Evolutionary conservation across 2,888 invertebrate species (phyloP), one percentile per base, ranked within the genome.

Genomic region (Parapristionchus giblindavisi): DNA sequence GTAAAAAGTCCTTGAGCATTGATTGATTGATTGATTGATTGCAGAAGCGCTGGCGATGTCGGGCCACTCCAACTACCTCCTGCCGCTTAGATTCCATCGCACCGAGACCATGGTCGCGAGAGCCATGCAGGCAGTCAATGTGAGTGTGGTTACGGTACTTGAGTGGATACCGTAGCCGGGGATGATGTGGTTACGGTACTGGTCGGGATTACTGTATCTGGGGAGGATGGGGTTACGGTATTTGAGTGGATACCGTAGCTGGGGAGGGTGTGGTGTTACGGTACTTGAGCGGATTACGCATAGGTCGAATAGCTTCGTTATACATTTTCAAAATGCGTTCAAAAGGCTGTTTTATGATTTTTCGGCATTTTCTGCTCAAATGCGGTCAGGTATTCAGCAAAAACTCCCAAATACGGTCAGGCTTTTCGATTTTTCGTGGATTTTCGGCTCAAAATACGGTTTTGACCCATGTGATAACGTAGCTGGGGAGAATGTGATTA

Each of bases 1-100:
- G 8, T 24, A 54, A 27, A 27, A 56, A 27, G 2, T 29, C 27
- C 5, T 8, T 56, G 11, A 32, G 29, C 11, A 1, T 34, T 8
- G 60, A 36, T 6, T 36, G 17, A 21, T n/a, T 60, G 2, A 34
- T 21, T 60, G 3, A n/a, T 56, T 14, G 11, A 3, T 38, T 61
- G 43, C 29, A 65, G 63, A 27, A 4, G 63, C 63, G 24, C 29
- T 43, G 14, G 11, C 27, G 2, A 32, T 34, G 17, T 14, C 17
- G 43, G 63, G 63, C 29, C 63, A 65, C 43, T 27, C 63, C 24
- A 32, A 65, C 24, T 14, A 43, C 17, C 27, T 65, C n/a, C 63
- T 65, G 24, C 63, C 63, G 3, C 6, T 43, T 21, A 6, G 63
- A 29, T 43, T 65, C 17, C 29, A n/a, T 2, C 5, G 43, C 21